Base-by-base conservation (phyloP, 1,140 invertebrate genomes). In the Halesus radiatus region DNA sequence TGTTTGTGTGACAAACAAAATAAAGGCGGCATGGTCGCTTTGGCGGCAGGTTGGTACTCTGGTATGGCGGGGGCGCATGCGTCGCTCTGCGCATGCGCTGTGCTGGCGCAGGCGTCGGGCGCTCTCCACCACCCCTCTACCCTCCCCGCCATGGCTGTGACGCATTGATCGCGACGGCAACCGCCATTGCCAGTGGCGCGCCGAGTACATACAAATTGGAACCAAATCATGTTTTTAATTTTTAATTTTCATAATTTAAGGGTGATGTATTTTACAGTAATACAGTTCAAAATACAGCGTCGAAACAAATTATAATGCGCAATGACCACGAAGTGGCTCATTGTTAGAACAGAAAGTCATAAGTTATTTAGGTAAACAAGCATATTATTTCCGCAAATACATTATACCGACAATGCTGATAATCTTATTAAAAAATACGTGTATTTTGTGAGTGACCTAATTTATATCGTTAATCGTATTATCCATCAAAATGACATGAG, bases 21-120 rank as follows among this genome's bases (percentile, higher is more conserved):
- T 56, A 79, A 74, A 79, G 70, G 78, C 78, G 78, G 78, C 78
- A 68, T 79, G 78, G 15, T 23, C 18, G 45, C 23, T 32, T 50
- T 7, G 56, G 56, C 16, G 62, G 76, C 76, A 79, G 80, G 73
- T 80, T 81, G 56, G 78, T 45, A 83, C 84, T 84, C 84, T 84
- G 85, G 85, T 85, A 86, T 85, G 86, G 2, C 86, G 16, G 23
- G 32, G 20, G n/a, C 76, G 50, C 76, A 23, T 52, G 75, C 75
- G 64, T 50, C 60, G 66, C 26, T 45, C 37, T 76, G 64, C 87
- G 88, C 84, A 86, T 79, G 79, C 84, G 82, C 80, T 68, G 58
- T 86, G 87, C 87, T 85, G 86, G 86, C 82, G 79, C 81, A 76
- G 56, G 75, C 70, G 68, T 53, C 10, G 37, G 37, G 37, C 1